Conservation (phyloP, 1,140 invertebrate genomes). For the Battus philenor region DNA sequence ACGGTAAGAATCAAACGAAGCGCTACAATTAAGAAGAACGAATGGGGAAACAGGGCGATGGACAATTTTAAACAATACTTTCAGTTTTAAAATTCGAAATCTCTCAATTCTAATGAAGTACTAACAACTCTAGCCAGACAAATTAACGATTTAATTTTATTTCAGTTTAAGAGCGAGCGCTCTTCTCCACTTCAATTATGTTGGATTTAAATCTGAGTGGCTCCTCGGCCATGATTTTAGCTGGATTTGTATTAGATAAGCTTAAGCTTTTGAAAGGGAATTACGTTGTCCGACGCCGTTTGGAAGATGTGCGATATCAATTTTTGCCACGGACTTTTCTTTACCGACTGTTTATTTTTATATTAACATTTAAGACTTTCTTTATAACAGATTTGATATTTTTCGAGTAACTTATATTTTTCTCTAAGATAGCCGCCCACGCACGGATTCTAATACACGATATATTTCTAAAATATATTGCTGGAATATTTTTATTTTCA, state of each 20-base stretch:
- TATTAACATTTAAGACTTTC: too few relatives aligned
- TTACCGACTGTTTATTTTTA: too few relatives aligned
- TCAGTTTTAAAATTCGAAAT: conserved; percentile 6
- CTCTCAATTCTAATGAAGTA: conserved; percentile 14
- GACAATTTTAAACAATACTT: conserved; percentile 3
- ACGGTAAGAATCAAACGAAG: not conserved
- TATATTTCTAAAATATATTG: too few relatives aligned
- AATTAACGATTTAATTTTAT: conserved; percentile 18
- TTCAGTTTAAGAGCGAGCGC: conserved; percentile 12
- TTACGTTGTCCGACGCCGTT: conserved; percentile 6
- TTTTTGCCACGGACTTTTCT: too few relatives aligned
- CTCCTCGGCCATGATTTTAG: conserved; percentile 9
- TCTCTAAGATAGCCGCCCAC: too few relatives aligned
- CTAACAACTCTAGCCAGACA: conserved; percentile 15
- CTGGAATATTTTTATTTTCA: too few relatives aligned
- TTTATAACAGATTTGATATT: too few relatives aligned
- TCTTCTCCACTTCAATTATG: conserved; percentile 14
- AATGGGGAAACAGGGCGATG: not conserved
- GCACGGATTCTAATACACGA: too few relatives aligned
- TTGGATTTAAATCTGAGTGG: conserved; percentile 14
- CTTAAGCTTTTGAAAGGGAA: conserved; percentile 5
- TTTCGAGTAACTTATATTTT: too few relatives aligned
- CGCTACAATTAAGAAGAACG: not conserved
- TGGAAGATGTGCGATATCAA: conserved; percentile 6
- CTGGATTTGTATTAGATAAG: conserved; percentile 16